Evolutionary conservation across 2,888 invertebrate species (phyloP).

Genomic region (Esperia sulphurella): DNA sequence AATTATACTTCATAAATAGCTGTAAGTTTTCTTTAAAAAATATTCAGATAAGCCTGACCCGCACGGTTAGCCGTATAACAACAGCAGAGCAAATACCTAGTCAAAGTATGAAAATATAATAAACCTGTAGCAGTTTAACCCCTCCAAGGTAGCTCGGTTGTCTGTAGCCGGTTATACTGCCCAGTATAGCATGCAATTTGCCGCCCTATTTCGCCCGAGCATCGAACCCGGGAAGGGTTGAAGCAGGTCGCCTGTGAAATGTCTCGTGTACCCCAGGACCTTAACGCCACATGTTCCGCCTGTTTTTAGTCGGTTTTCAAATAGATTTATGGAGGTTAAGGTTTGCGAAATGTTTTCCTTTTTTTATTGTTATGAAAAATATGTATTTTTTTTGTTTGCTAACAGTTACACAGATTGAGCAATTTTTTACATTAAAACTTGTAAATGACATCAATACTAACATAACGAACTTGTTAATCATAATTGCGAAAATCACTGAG

Average conservation of each 20-base stretch:
- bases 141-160: neutral
- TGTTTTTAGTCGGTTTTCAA: constrained; percentile 12
- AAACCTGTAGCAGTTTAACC: neutral
- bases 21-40: too few species aligned
- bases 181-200: constrained; percentile 26
- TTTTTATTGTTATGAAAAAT: neutral
- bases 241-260: constrained; percentile 44
- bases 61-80: too few species aligned
- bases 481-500: too few species aligned
- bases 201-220: constrained; percentile 50
- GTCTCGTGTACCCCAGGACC: constrained; percentile 14
- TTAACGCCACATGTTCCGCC: constrained; percentile 6
- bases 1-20: too few species aligned
- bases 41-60: too few species aligned
- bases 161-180: constrained; percentile 15
- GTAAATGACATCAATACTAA: too few species aligned
- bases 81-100: too few species aligned
- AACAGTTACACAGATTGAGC: too few species aligned
- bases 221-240: constrained; percentile 36
- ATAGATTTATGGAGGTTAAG: constrained; percentile 9
- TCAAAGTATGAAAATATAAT: neutral
- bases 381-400: too few species aligned
- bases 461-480: too few species aligned
- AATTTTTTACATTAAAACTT: too few species aligned
- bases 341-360: neutral